These are phyloP conservation scores for Archips xylosteana DNA, from an alignment of 2,888 invertebrate genomes.

Conservation along the genomic window DNA sequence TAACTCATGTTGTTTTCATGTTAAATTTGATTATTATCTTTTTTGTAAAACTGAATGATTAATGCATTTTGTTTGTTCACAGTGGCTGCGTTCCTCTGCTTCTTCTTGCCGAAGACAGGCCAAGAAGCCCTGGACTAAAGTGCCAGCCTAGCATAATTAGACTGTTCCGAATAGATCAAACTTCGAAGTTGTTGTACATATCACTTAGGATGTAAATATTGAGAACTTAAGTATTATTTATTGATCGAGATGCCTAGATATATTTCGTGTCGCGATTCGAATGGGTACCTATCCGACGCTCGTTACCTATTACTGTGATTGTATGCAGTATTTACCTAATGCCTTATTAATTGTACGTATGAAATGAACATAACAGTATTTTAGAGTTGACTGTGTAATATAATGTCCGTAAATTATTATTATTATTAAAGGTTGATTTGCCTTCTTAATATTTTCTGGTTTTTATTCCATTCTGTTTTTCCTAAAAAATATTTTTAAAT, in stretches of 20 bases:
- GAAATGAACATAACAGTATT: conserved; percentile 79
- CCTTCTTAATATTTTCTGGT: conserved; percentile 59
- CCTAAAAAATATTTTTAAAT: too few species aligned
- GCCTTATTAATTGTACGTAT: conserved; percentile 63
- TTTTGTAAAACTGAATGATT: not conserved
- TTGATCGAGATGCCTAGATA: conserved; percentile 51
- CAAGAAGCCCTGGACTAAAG: conserved; percentile 88
- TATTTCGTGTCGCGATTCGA: conserved; percentile 49
- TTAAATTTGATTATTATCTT: too few species aligned
- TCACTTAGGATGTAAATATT: conserved; percentile 80
- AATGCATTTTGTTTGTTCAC: conserved; percentile 61
- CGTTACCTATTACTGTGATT: conserved; percentile 71
- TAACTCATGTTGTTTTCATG: too few species aligned
- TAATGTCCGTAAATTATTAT: conserved; percentile 83
- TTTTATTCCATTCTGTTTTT: conserved; percentile 50
- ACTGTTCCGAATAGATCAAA: conserved; percentile 59
- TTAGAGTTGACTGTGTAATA: conserved; percentile 82
- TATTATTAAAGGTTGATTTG: conserved; percentile 77
- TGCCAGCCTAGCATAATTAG: conserved; percentile 71
- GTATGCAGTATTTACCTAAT: conserved; percentile 66
- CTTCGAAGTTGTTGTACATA: conserved; percentile 74
- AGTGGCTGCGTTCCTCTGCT: conserved; percentile 91
- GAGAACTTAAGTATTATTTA: conserved; percentile 76
- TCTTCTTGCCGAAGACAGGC: conserved; percentile 91
- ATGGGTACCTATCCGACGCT: conserved; percentile 51